A percentile compares a stretch with the other conserved stretches of the same genome.
phyloP scores from a whole-genome alignment of 37 sponge, comb jelly and placozoan species.

The Amphimedon queenslandica region DNA sequence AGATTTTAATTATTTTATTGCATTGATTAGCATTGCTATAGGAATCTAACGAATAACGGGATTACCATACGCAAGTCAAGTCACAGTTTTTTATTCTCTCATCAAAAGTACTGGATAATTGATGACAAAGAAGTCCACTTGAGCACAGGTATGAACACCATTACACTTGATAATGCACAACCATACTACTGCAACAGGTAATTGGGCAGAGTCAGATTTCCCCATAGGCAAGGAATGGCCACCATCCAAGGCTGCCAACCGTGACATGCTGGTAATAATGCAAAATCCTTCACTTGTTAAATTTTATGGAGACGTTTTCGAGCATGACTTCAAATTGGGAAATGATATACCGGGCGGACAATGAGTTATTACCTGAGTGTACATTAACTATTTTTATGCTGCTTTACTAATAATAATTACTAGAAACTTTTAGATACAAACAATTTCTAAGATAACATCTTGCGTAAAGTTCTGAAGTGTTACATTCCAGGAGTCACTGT shows the following conservation, averaged over 20 bases:
- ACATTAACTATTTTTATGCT: too few species aligned
- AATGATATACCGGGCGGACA: too few species aligned
- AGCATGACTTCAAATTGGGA: constrained; percentile 56
- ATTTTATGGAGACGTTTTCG: constrained; percentile 44
- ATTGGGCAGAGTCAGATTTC: constrained; percentile 83
- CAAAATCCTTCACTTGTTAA: constrained; percentile 18
- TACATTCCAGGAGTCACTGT: too few species aligned
- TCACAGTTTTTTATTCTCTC: constrained; percentile 50
- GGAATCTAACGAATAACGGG: constrained; percentile 44
- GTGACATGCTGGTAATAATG: constrained; percentile 68
- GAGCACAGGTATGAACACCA: constrained; percentile 76
- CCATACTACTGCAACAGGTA: constrained; percentile 62
- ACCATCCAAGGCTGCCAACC: constrained; percentile 25
- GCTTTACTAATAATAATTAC: too few species aligned
- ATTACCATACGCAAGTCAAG: constrained; percentile 42
- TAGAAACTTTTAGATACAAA: too few species aligned
- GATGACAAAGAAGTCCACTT: constrained; percentile 72
- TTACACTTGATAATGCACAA: too few species aligned
- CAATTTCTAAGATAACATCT: too few species aligned
- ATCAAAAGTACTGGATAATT: constrained; percentile 85
- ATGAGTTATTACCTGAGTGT: too few species aligned
- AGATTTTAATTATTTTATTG: neutral
- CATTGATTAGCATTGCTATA: constrained; percentile 58
- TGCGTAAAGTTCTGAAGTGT: too few species aligned
- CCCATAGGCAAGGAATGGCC: constrained; percentile 25